Base-by-base conservation (phyloP, 2,888 invertebrate genomes). In the Tuta absoluta region DNA sequence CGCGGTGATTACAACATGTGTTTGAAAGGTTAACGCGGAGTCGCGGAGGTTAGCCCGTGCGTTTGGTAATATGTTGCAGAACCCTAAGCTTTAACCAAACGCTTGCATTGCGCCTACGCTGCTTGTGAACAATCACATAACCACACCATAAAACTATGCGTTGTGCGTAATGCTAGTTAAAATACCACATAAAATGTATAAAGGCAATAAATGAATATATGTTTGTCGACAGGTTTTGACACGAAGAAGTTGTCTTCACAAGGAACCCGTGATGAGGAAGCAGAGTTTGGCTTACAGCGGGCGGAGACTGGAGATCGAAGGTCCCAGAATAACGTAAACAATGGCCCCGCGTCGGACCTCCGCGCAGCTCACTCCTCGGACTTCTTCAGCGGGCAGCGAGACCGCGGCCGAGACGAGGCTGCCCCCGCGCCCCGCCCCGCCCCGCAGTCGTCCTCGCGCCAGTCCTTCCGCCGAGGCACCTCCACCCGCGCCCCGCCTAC, bases 351-450 rank as follows among this genome's bases (percentile, higher is more conserved):
- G 14, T 93, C 93, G 65, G 95, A 95, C 74, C 94, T 95, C 66
- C 94, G 94, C 72, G 93, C 94, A 53, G 95, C 95, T 24, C 95
- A 95, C 79, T 95, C 95, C 66, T 95, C 95, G 0, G 95, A 95
- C 83, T 95, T 95, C 89, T 95, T 95, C 85, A 94, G 95, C 65
- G 91, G 91, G 0, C 89, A 87, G 69, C 86, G 89, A 17, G 91
- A 91, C 60, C 86, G 88, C 38, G 91, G 90, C 56, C 89, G 86
- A 1, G 91, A 91, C 62, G 91, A 91, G 69, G 57, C 68, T 67
- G 28, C 65, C 71, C 1, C 69, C 71, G 67, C 59, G 69, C 23
- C 71, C 73, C 5, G 67, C 78, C 10, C 68, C 84, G 71, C 66
- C 77, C 72, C 81, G 75, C 70, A 85, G 49, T 24, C 59, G 41